Evolutionary conservation across 2,113 vertebrate species (phyloP), one percentile per base, ranked within the genome.

Genomic region (Mesitornis unicolor): DNA sequence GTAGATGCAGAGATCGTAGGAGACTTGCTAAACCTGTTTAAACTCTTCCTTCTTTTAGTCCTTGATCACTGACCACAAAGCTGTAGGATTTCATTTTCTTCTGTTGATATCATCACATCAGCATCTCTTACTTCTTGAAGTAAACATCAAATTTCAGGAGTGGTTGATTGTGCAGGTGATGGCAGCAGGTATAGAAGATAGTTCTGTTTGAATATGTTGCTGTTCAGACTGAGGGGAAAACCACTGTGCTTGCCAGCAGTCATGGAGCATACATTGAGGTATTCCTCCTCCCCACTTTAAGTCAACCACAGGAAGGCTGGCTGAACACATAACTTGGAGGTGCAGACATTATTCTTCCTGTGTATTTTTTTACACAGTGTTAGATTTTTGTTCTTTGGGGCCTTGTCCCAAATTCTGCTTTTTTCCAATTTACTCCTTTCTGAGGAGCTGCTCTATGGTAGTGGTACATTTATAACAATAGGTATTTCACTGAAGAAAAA

Each of bases 41-140:
- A 64, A 60, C 51, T 56, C 25, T 71, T 84, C 61, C 9, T 45
- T 81, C 33, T 87, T 91, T 64, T n/a, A 45, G 0, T 64, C 31
- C 64, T 73, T 79, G 7, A 26, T 61, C 22, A 43, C 8, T 54
- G 54, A 63, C 90, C 14, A 31, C 11, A 7, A 42, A 80, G 54
- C 35, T 63, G 9, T 13, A 77, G 48, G 60, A 29, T 91, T 94
- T 85, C 0, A 25, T 93, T 95, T 94, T 87, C 63, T 83, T 91
- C 22, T 80, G 45, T 42, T 82, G 47, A 26, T 60, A 17, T 45
- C 17, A 54, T 80, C 1, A 0, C 22, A n/a, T 90, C 38, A 80
- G 8, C 65, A 54, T 61, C 36, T 83, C 40, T 73, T 76, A n/a
- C 7, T 7, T 76, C 40, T 79, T 76, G 53, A 90, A 78, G 64